A percentile compares a stretch with the other conserved stretches of the same genome.
Evolutionary conservation across 2,797 vertebrate genomes (phyloP).

Genomic region (Myotis pilosus): DNA sequence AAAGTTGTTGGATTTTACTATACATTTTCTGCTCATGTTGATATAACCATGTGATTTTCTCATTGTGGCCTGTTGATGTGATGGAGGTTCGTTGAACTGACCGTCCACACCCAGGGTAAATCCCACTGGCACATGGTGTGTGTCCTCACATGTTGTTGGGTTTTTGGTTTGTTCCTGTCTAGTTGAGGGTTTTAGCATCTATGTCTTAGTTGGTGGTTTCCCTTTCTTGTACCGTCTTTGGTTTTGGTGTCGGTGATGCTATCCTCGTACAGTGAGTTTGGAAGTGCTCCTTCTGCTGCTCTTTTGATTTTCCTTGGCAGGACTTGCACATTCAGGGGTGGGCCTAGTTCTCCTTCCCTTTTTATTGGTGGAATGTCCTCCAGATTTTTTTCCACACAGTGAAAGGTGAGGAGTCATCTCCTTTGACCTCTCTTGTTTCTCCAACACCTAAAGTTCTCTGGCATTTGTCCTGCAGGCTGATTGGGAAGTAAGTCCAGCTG

Average conservation of each 20-base stretch:
- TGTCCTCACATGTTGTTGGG: too few species aligned
- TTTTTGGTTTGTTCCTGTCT: not conserved
- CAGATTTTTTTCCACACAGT: not conserved
- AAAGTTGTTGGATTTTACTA: not conserved
- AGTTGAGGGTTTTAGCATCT: not conserved
- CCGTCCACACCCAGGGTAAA: not conserved
- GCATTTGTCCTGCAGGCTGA: not conserved
- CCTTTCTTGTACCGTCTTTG: rapidly evolving
- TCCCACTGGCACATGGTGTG: not conserved
- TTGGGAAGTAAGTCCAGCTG: not conserved
- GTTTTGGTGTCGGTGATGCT: not conserved
- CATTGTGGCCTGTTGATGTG: not conserved
- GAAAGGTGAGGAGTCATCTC: not conserved
- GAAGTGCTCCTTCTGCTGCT: not conserved
- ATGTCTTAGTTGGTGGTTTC: too few species aligned
- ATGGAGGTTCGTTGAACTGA: not conserved
- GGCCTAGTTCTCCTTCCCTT: not conserved
- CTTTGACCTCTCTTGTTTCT: not conserved
- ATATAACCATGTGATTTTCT: rapidly evolving
- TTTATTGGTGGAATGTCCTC: not conserved
- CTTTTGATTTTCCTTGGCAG: not conserved
- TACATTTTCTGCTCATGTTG: not conserved
- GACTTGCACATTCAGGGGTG: not conserved
- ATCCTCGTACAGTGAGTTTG: not conserved
- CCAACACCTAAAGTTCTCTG: not conserved